These are phyloP conservation scores for Chrysochloris asiatica DNA, from an alignment of 2,113 vertebrate species.

Conservation along the genomic window DNA sequence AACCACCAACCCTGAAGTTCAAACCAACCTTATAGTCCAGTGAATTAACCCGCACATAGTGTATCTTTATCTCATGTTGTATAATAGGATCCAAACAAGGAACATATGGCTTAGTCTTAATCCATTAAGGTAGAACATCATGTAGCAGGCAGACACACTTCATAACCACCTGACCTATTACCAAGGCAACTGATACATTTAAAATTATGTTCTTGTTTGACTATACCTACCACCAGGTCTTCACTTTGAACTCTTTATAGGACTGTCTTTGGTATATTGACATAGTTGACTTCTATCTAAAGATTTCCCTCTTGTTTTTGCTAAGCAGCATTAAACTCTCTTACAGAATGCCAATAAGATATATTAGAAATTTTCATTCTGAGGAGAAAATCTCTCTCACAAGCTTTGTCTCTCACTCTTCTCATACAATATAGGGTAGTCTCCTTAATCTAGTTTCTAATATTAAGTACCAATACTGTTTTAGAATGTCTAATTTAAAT, in stretches of 20 bases:
- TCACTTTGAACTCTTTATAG: slow-evolving; percentile 17
- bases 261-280: neutral
- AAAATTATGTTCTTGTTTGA: neutral
- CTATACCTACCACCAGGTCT: neutral
- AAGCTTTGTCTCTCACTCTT: no score
- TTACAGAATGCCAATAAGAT: neutral
- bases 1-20: no score
- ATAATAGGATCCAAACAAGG: neutral
- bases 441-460: neutral
- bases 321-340: neutral
- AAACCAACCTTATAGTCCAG: no score
- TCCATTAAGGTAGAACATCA: neutral
- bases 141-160: neutral
- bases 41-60: neutral
- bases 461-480: no score
- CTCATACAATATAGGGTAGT: neutral
- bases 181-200: neutral
- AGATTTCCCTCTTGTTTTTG: neutral
- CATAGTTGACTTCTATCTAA: neutral
- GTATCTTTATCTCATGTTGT: neutral
- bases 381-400: neutral
- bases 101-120: neutral
- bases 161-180: neutral
- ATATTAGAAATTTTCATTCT: neutral
- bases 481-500: neutral